Percentiles rank a stretch among this genome's conserved stretches.
phyloP scores from a whole-genome alignment of 2,113 vertebrate genomes.

The Nyctibius bracteatus region DNA sequence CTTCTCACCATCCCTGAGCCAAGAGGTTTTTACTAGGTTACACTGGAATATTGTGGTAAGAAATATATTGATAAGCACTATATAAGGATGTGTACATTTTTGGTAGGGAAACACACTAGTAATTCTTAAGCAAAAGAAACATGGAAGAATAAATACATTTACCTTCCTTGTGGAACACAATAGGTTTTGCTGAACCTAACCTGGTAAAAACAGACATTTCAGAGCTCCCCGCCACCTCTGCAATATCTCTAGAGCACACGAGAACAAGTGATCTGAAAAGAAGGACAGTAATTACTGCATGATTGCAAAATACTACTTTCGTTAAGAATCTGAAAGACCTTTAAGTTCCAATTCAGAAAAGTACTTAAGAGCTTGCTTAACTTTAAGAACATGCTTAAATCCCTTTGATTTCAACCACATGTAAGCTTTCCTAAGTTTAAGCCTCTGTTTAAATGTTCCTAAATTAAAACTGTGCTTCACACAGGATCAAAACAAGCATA shows the following conservation, averaged over 20 bases:
- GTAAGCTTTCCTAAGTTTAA: neutral
- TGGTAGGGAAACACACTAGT: neutral
- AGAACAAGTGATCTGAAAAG: conserved; percentile 60
- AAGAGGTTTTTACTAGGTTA: neutral
- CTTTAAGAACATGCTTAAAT: neutral
- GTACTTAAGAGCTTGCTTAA: neutral
- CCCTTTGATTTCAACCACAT: neutral
- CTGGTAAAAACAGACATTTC: conserved; percentile 41
- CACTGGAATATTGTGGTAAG: neutral
- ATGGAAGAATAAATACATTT: neutral
- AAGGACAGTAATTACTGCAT: neutral
- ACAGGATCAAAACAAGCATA: neutral
- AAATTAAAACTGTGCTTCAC: neutral
- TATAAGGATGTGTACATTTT: neutral
- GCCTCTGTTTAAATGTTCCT: neutral
- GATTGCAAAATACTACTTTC: neutral
- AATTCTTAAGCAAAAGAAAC: neutral
- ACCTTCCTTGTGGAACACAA: conserved; percentile 25
- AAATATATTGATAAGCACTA: neutral
- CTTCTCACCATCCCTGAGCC: neutral
- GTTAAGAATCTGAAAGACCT: neutral
- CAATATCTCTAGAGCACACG: conserved; percentile 51
- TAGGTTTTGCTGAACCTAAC: conserved; percentile 19
- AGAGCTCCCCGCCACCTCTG: neutral
- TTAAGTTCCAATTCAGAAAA: neutral